Conservation (phyloP, 2,113 vertebrate genomes). For the Thryonomys swinderianus region DNA sequence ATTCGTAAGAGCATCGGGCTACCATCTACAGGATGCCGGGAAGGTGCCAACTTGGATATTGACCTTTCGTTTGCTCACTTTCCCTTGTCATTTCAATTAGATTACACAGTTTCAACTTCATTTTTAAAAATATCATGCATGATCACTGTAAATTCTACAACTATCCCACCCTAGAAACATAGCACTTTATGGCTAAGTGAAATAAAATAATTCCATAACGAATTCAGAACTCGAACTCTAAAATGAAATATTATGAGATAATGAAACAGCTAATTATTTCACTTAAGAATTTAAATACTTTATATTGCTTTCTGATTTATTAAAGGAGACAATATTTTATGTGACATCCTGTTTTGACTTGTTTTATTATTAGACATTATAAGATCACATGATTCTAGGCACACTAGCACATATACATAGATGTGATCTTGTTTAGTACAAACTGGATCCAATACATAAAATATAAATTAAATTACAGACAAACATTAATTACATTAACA, state of each 20-base stretch:
- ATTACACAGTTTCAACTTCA: constrained; percentile 13
- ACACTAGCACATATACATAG: not conserved
- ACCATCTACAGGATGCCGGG: constrained; percentile 36
- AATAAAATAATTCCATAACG: constrained; percentile 45
- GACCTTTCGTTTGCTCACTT: constrained; percentile 39
- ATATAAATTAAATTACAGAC: not conserved
- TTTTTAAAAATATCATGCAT: not conserved
- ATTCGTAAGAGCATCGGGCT: constrained; percentile 58
- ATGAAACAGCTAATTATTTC: constrained; percentile 25
- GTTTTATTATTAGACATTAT: constrained; percentile 33
- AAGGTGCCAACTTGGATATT: constrained; percentile 50
- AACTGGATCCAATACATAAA: not conserved
- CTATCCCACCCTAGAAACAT: constrained; percentile 6
- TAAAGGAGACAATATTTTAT: constrained; percentile 15
- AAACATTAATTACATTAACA: not conserved
- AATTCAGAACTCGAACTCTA: constrained; percentile 19
- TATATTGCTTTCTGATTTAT: constrained; percentile 7
- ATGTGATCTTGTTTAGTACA: not conserved
- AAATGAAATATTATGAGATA: constrained; percentile 22
- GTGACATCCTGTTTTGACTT: not conserved
- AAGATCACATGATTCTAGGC: not conserved
- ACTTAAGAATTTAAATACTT: not conserved
- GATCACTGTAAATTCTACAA: constrained; percentile 16
- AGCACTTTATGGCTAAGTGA: not conserved
- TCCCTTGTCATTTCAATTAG: not conserved